Percentiles rank a stretch among this genome's conserved stretches.
Conservation (phyloP, 2,113 vertebrate species). For the Erinaceus europaeus region DNA sequence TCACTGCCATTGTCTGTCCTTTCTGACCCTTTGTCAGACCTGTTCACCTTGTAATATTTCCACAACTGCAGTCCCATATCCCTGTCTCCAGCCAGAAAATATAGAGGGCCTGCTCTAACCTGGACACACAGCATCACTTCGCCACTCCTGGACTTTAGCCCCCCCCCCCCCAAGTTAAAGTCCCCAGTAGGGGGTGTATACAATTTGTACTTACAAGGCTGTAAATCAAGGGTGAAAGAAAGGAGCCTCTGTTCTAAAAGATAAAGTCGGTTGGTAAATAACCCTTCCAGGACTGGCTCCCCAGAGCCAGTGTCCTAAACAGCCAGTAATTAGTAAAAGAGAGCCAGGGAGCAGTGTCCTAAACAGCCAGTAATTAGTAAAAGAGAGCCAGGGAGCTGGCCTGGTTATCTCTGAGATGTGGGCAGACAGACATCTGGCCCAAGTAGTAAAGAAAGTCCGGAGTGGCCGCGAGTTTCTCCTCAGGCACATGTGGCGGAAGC, state of each 20-base stretch:
- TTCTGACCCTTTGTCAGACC: too few relatives aligned
- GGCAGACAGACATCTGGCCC: background rate
- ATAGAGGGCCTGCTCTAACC: background rate
- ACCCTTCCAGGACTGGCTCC: background rate
- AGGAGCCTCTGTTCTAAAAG: slow-evolving; percentile 19
- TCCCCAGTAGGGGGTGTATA: background rate
- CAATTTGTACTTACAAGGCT: background rate
- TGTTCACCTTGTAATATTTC: background rate
- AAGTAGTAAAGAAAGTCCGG: background rate
- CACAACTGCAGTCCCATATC: background rate
- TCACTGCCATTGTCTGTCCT: background rate
- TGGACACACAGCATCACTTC: background rate
- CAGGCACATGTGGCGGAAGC: background rate
- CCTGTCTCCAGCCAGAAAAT: background rate
- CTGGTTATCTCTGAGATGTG: slow-evolving; percentile 21
- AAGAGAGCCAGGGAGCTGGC: background rate
- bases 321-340: slow-evolving; percentile 48
- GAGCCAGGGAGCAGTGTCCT: background rate
- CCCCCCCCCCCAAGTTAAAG: background rate
- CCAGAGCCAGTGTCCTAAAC: background rate
- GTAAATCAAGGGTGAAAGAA: slow-evolving; percentile 34
- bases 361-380: slow-evolving; percentile 46
- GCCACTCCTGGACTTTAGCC: too few relatives aligned
- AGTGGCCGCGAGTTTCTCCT: background rate
- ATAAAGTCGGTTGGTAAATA: slow-evolving; percentile 52